Evolutionary conservation across 2,113 vertebrate species (phyloP), one percentile per base, ranked within the genome.

Genomic region (Diphyllodes magnificus): DNA sequence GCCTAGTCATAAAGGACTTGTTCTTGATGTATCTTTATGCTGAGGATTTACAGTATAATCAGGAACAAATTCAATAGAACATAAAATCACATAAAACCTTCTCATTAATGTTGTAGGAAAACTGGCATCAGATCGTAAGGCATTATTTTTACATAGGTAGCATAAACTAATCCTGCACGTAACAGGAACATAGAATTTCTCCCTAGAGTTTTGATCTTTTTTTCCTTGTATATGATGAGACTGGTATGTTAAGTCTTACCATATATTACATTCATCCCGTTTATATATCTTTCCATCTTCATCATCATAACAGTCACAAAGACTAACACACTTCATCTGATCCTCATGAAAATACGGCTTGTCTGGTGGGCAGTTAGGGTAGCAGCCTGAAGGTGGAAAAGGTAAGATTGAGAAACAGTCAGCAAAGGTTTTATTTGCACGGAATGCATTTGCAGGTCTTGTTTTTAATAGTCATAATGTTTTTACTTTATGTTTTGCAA

Each of bases 281-380:
- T 95, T 91, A 39, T 99, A 98, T 49, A 80, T 96, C 7, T 96
- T 78, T n/a, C 97, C 98, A 19, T 98, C 87, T 42, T 97, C 96
- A 13, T 70, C 44, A 21, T 97, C 96, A 0, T 98, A 98, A 94
- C 98, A 98, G 82, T 98, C 97, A 20, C 98, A 98, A 70, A 97
- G 95, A 37, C 97, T 97, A 78, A 99, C 98, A 9, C 99, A 99
- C 44, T 92, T 96, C 99, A 99, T 99, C 65, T 97, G 93, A 37
- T 98, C 98, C 78, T 99, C 99, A 28, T 97, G 97, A 93, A 99
- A 99, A 96, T 98, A 98, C 1, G 99, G 98, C 77, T 98, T 97
- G 33, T 97, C 93, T 90, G 93, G 54, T 11, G 98, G 99, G 61
- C 99, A 99, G 91, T 97, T 95, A 7, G 99, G 99, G 92, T 99